Evolutionary conservation across 2,113 vertebrate species (phyloP).

Genomic region (Psittacus erithacus): DNA sequence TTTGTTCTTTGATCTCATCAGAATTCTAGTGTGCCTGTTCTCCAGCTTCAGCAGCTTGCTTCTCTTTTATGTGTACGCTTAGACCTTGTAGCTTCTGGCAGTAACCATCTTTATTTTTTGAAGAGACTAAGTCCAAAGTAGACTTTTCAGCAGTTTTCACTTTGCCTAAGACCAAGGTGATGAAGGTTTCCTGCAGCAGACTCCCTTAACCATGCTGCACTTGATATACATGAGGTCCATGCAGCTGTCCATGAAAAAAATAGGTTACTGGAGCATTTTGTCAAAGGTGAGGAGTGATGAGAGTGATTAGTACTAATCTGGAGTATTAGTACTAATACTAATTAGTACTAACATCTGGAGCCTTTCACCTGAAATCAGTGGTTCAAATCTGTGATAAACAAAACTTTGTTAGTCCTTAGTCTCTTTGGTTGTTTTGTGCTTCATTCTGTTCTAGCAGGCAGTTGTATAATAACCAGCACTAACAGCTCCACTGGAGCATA

Average conservation of each 20-base stretch:
- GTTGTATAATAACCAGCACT: neutral
- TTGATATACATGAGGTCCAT: neutral
- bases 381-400: neutral
- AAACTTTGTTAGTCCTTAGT: neutral
- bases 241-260: neutral
- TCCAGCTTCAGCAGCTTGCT: neutral
- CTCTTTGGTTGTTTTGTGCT: neutral
- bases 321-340: neutral
- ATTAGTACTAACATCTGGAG: neutral
- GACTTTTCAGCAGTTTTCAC: neutral
- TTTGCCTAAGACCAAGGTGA: neutral
- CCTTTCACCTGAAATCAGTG: neutral
- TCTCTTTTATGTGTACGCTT: neutral
- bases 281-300: neutral
- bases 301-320: neutral
- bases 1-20: neutral
- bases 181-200: neutral
- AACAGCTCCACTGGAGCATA: neutral
- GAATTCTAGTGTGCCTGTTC: neutral
- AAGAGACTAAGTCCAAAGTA: neutral
- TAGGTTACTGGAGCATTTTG: neutral
- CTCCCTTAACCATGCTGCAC: neutral
- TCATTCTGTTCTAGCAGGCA: neutral
- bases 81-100: neutral
- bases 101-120: neutral